phyloP scores from a whole-genome alignment of 2,113 vertebrate genomes.

The Marmota flaviventris region DNA sequence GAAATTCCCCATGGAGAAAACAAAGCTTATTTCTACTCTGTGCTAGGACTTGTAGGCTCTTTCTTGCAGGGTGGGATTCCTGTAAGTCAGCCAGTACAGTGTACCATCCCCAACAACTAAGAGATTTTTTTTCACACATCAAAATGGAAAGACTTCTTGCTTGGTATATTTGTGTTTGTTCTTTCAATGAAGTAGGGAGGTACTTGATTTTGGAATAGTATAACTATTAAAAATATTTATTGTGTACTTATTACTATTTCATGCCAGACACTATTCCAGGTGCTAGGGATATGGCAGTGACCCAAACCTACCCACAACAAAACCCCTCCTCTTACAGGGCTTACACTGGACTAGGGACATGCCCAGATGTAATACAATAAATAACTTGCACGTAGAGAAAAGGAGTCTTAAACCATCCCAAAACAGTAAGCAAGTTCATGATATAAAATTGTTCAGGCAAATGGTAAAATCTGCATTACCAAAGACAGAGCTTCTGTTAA shows the following conservation, averaged over 20 bases:
- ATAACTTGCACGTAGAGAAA: neutral
- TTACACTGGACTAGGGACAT: neutral
- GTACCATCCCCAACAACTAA: accelerated
- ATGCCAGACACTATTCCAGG: neutral
- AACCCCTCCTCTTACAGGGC: neutral
- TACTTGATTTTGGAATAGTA: neutral
- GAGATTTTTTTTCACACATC: neutral
- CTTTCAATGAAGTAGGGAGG: neutral
- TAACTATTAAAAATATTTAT: neutral
- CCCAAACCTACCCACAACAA: neutral
- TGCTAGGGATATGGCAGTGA: neutral
- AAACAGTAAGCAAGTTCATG: neutral
- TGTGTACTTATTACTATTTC: neutral
- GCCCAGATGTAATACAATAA: neutral
- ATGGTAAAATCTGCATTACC: neutral
- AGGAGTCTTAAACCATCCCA: accelerated
- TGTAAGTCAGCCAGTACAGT: slow-evolving; percentile 71
- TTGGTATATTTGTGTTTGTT: neutral
- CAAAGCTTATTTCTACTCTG: slow-evolving; percentile 75
- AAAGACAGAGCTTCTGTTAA: neutral
- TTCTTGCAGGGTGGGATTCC: slow-evolving; percentile 74
- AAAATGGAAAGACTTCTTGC: neutral
- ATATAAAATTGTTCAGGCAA: neutral
- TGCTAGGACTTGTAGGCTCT: slow-evolving; percentile 65
- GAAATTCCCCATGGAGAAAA: slow-evolving; percentile 90